These are phyloP conservation scores for Chelonia mydas DNA, from an alignment of 2,797 vertebrate genomes.

Conservation along the genomic window DNA sequence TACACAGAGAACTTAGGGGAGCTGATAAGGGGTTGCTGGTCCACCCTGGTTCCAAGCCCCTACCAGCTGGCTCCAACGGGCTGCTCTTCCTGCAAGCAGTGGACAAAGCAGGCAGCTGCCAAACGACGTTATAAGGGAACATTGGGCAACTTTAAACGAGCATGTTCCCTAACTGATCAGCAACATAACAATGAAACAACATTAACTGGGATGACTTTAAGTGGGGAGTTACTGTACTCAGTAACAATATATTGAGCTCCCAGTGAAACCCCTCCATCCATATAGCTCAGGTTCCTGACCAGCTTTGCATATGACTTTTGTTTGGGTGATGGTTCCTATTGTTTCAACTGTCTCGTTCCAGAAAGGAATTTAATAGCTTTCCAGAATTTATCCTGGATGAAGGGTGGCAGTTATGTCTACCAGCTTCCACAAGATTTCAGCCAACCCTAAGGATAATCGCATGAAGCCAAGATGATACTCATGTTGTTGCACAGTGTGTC, in stretches of 20 bases:
- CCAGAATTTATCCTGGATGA: not conserved
- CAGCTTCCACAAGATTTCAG: not conserved
- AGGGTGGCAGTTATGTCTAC: not conserved
- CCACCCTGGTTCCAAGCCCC: too few relatives aligned
- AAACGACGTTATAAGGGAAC: too few relatives aligned
- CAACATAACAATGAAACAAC: too few relatives aligned
- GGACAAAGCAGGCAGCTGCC: too few relatives aligned
- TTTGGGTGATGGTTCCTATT: not conserved
- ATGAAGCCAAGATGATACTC: not conserved
- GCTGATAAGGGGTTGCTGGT: too few relatives aligned
- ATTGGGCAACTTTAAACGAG: too few relatives aligned
- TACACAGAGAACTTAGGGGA: too few relatives aligned
- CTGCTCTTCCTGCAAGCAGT: too few relatives aligned
- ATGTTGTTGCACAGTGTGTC: not conserved
- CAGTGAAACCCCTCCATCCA: not conserved
- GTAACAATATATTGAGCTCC: not conserved
- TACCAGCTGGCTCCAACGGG: too few relatives aligned
- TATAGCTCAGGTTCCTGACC: not conserved
- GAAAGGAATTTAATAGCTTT: not conserved
- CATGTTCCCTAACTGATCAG: too few relatives aligned
- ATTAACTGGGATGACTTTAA: too few relatives aligned
- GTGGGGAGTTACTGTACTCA: too few relatives aligned
- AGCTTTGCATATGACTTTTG: not conserved
- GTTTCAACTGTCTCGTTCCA: not conserved
- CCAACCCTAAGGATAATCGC: not conserved